Percentiles rank a stretch among this genome's conserved stretches.
Conservation (phyloP, 1,140 invertebrate species). For the Drosophila navojoa region DNA sequence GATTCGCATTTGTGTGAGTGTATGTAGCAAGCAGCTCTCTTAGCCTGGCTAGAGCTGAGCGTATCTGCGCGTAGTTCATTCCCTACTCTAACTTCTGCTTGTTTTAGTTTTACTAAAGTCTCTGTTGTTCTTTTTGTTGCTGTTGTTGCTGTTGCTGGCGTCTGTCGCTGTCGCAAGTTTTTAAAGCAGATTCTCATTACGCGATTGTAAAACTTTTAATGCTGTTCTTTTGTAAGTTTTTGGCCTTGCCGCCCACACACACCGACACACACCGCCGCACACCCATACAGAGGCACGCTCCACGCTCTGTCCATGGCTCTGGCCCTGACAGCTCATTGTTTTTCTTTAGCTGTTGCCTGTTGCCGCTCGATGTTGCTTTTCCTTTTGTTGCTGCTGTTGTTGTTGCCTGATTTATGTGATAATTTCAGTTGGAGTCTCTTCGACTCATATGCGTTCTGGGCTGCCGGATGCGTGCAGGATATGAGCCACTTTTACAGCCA, state of each 20-base stretch:
- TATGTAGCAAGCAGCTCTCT: too few species aligned
- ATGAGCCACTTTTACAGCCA: constrained; percentile 81
- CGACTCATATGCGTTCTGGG: constrained; percentile 70
- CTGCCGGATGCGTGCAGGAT: constrained; percentile 75
- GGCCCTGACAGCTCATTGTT: constrained; percentile 48
- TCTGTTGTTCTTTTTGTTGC: background rate
- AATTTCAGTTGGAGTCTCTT: constrained; percentile 62
- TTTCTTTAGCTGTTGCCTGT: constrained; percentile 40
- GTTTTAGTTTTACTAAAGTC: background rate
- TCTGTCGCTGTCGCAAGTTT: constrained; percentile 72
- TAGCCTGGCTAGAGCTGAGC: too few species aligned
- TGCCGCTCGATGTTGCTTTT: constrained; percentile 23
- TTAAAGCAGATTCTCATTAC: constrained; percentile 83
- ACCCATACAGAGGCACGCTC: background rate
- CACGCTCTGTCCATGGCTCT: background rate
- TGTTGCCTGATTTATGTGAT: constrained; percentile 78
- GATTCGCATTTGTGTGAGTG: too few species aligned
- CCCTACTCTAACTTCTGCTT: background rate
- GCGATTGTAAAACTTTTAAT: constrained; percentile 82
- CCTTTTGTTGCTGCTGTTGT: constrained; percentile 28
- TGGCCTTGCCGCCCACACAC: constrained; percentile 38
- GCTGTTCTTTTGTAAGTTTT: constrained; percentile 80
- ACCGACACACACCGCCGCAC: background rate
- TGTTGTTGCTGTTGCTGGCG: constrained; percentile 42
- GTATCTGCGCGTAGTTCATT: too few species aligned